Base-by-base conservation (phyloP, 2,113 vertebrate genomes). In the Toxotes chatareus region DNA sequence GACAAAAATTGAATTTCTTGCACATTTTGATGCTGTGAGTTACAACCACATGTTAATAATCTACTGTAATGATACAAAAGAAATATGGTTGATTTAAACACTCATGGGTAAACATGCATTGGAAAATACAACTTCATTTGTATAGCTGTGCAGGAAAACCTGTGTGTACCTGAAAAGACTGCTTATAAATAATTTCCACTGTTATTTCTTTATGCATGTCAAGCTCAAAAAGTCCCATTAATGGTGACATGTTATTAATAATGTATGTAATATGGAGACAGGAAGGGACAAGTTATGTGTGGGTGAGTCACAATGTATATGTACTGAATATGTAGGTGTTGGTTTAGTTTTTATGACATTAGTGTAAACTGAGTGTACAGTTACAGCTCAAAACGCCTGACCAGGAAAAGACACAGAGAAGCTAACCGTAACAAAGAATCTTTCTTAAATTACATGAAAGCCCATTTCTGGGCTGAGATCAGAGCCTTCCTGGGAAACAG, bases 381-480 rank as follows among this genome's bases (percentile, higher is more conserved):
- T 27, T 27, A 27, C 27, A 27, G 27, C 27, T 27, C 27, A 27
- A 27, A 27, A 27, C 27, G 27, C 1, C 27, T 27, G 27, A 27
- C 27, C 27, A 27, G 27, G 27, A 27, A 27, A 27, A 31, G 19
- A 27, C 12, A 36, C 19, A 11, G 16, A 21, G 12, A 38, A 49
- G 56, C 56, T 32, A 21, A 71, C 10, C n/a, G n/a, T n/a, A 5
- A 67, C 55, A 79, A 31, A 79, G 55, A 44, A 3, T 49, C 68
- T 76, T 74, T 80, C 72, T 62, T 49, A 56, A 57, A 63, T 23
- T 8, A 84, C 75, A 67, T 82, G 38, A 80, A 85, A 87, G 72
- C 53, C 10, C 8, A 46, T 67, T 57, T n/a, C 46, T 84, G 80
- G 65, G 27, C 59, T 36, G 71, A 73, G 49, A 81, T 79, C 69